Evolutionary conservation across 2,888 invertebrate genomes (phyloP), one percentile per base, ranked within the genome.

Genomic region (Margaritifera margaritifera): DNA sequence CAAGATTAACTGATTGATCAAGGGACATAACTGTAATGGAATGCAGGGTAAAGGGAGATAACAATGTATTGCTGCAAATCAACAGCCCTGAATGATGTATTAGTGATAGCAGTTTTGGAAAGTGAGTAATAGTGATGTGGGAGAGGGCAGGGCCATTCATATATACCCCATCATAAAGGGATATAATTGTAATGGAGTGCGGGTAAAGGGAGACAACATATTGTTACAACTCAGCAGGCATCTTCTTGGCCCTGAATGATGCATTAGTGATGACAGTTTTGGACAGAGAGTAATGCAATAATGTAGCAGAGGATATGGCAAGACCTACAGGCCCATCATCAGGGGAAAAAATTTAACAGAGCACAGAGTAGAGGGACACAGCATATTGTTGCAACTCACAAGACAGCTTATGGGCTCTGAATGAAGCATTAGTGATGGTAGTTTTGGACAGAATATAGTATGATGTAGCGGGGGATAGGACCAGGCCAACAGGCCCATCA

Each of bases 251-350:
- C 79, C 97, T 94, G 92, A 99, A 98, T 80, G 98, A 98, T 77
- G 98, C 98, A 91, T 98, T 99, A 52, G 98, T 99, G 79, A 99
- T 97, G 94, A 98, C 96, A 15, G 96, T 95, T 90, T 97, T 97
- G 19, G 81, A 78, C 19, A 84, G 74, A 0, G 83, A 78, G 58
- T 82, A 79, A 31, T 75, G 77, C 0, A 42, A 42, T 18, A 84
- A 78, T 27, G 86, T 80, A 6, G 80, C 71, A 4, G 84, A 80
- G 8, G 87, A 84, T 64, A 95, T 88, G 0, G 95, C 94, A 64
- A 95, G 93, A 24, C 95, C 95, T 93, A 95, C 94, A 0, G 95
- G 94, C 11, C 94, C 94, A 85, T 95, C 95, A 82, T 93, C 93
- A 27, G 94, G 93, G 42, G 15, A 42, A 42, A 42, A 3, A 42